These are phyloP conservation scores for Hirtodrosophila duncani DNA, from an alignment of 2,888 invertebrate species.

Conservation along the genomic window DNA sequence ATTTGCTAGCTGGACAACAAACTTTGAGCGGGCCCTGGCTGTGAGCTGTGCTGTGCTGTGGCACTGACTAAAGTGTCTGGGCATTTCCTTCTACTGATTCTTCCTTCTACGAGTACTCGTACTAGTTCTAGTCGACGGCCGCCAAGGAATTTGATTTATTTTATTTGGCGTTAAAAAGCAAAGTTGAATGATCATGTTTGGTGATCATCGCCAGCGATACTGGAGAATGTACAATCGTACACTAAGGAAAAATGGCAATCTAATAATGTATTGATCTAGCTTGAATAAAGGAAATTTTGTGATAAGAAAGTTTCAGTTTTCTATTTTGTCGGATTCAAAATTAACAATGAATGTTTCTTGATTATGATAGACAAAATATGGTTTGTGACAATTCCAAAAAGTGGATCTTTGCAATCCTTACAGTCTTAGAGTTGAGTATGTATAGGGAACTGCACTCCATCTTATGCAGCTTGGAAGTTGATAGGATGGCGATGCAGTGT, in stretches of 20 bases:
- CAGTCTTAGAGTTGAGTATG: too few relatives aligned
- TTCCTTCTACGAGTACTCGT: slow-evolving; percentile 8
- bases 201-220: slow-evolving; percentile 52
- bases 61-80: slow-evolving; percentile 45
- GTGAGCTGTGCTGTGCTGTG: neutral
- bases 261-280: too few relatives aligned
- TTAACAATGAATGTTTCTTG: too few relatives aligned
- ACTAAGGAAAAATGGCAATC: neutral
- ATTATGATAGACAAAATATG: too few relatives aligned
- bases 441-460: too few relatives aligned
- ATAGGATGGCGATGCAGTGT: too few relatives aligned
- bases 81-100: slow-evolving; percentile 43
- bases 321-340: too few relatives aligned
- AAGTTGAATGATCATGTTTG: slow-evolving; percentile 72
- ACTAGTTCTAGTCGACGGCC: slow-evolving; percentile 59
- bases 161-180: slow-evolving; percentile 74
- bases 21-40: neutral
- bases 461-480: too few relatives aligned
- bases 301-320: too few relatives aligned
- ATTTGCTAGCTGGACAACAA: slow-evolving; percentile 32
- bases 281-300: too few relatives aligned
- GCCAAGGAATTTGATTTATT: slow-evolving; percentile 71
- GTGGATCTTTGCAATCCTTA: too few relatives aligned
- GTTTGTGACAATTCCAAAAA: too few relatives aligned
- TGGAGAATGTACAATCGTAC: slow-evolving; percentile 25